These are phyloP conservation scores for Leucoma salicis DNA, from an alignment of 2,888 invertebrate species.

Conservation along the genomic window DNA sequence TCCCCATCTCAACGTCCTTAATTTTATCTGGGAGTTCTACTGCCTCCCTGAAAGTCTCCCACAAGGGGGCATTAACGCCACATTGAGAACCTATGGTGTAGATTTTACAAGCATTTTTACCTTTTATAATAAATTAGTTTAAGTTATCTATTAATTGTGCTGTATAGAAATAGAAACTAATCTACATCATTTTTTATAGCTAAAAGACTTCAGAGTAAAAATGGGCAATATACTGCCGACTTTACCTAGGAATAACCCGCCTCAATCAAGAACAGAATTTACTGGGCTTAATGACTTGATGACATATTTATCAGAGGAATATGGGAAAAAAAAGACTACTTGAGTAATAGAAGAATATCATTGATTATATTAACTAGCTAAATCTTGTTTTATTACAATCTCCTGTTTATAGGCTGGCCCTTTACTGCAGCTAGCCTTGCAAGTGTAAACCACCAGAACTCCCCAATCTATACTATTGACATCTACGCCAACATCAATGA, in stretches of 20 bases:
- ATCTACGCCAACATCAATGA: slow-evolving; percentile 84
- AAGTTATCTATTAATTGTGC: too few relatives aligned
- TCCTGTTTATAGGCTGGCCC: slow-evolving; percentile 88
- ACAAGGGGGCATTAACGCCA: too few relatives aligned
- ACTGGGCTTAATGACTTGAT: slow-evolving; percentile 91
- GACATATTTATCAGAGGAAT: slow-evolving; percentile 86
- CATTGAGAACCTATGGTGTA: too few relatives aligned
- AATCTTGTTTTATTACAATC: slow-evolving; percentile 93
- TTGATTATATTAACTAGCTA: slow-evolving; percentile 52
- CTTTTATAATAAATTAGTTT: too few relatives aligned
- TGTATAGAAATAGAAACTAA: too few relatives aligned
- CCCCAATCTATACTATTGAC: slow-evolving; percentile 93
- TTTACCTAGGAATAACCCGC: slow-evolving; percentile 89
- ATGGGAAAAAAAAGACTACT: slow-evolving; percentile 60
- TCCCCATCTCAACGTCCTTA: too few relatives aligned
- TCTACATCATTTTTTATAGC: slow-evolving; percentile 67
- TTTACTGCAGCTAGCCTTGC: slow-evolving; percentile 87
- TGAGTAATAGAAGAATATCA: slow-evolving; percentile 3
- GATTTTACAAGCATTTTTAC: too few relatives aligned
- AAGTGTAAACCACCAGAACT: slow-evolving; percentile 92
- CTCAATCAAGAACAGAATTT: slow-evolving; percentile 93
- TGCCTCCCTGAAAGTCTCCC: too few relatives aligned
- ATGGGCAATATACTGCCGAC: slow-evolving; percentile 89
- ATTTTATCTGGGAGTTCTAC: too few relatives aligned
- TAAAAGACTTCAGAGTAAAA: slow-evolving; percentile 91